A percentile compares a stretch with the other conserved stretches of the same genome.
phyloP scores from a whole-genome alignment of 1,140 invertebrate genomes.

The Drosophila fuyamai region DNA sequence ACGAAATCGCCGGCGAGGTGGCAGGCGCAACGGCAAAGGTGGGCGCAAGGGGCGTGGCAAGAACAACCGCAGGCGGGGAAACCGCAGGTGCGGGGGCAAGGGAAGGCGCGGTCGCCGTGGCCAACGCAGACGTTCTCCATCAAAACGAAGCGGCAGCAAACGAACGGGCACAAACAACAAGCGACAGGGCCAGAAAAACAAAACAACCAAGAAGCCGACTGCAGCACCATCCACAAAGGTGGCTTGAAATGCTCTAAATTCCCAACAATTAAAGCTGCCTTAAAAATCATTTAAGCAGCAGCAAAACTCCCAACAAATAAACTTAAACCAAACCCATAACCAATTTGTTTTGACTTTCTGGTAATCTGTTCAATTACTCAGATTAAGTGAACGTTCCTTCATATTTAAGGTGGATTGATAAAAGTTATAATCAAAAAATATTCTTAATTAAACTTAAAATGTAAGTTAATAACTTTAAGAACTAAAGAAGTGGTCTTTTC shows the following conservation, averaged over 20 bases:
- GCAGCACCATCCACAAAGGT: conserved; percentile 11
- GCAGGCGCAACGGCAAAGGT: conserved; percentile 12
- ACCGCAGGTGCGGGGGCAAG: conserved; percentile 27
- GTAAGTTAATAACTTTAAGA: no score
- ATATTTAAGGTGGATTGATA: no score
- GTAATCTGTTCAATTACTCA: no score
- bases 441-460: no score
- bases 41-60: conserved; percentile 33
- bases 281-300: conserved; percentile 5
- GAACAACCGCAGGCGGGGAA: conserved; percentile 24
- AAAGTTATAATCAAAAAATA: no score
- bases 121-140: conserved; percentile 15
- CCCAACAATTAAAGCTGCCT: not conserved
- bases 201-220: conserved; percentile 16
- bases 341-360: not conserved
- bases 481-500: no score
- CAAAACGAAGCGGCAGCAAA: conserved; percentile 21
- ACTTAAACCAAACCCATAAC: not conserved
- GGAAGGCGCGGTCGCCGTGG: conserved; percentile 31
- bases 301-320: conserved; percentile 1
- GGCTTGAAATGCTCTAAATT: not conserved
- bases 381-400: no score
- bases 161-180: conserved; percentile 16
- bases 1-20: not conserved
- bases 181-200: conserved; percentile 20